Base-by-base conservation (phyloP, 2,888 invertebrate species). In the Andricus curvator region DNA sequence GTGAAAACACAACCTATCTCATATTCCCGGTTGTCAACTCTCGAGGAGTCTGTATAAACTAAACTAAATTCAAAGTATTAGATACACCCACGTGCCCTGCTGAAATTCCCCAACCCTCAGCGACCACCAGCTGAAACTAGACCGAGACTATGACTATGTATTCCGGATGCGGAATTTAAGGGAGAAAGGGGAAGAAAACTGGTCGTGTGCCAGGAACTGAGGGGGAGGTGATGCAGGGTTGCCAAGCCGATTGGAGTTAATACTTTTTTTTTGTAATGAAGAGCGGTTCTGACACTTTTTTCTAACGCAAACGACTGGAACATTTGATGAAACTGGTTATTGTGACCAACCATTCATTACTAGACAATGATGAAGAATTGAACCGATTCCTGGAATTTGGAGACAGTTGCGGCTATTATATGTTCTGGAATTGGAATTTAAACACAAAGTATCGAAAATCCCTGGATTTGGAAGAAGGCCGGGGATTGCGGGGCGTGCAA, bases 51-150 rank as follows among this genome's bases (percentile, higher is more conserved):
- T 33, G 60, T 60, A 17, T 64, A 64, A 64, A 64, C 15, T 17
- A 48, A 48, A 48, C 62, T 15, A 22, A 25, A 64, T 64, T 64
- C 29, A 25, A 29, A 29, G 25, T 60, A 60, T 60, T 60, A 44
- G 44, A 48, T 48, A 33, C n/a, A 33, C 51, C 70, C 70, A 70
- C 70, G 29, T 62, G 29, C 41, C 64, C 64, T 64, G 33, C 22
- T 37, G 77, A 41, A 62, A 60, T 33, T 77, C 77, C 80, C 68
- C 70, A 56, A 65, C 60, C 41, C 68, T 64, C 62, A 60, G 60
- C 78, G 80, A 78, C 76, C 77, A 85, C 83, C 85, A 86, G 86
- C 85, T 86, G 85, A 85, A 85, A 41, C 80, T 77, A 29, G 77
- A 79, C 20, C 29, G 64, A 60, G 83, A 25, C 33, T 64, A n/a